Base-by-base conservation (phyloP, 2,797 vertebrate species). In the Synaphobranchus kaupii region DNA sequence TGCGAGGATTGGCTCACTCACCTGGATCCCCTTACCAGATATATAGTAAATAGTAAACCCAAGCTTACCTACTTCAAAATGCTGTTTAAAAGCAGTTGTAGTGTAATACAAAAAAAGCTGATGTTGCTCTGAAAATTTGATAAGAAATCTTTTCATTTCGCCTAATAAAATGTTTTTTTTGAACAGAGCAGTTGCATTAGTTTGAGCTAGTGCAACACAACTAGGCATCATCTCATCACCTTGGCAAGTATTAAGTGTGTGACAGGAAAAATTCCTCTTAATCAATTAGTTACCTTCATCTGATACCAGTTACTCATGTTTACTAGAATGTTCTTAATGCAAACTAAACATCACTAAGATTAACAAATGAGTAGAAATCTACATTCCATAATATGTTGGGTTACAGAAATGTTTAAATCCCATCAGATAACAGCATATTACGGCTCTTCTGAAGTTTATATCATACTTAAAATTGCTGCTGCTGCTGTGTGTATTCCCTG, bases 381-480 rank as follows among this genome's bases (percentile, higher is more conserved):
- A 91, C 93, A 90, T 90, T 90, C 89, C 90, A 88, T 93, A 93
- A 93, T 93, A 90, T 94, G 92, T 85, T 83, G 88, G 90, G 92
- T 90, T 91, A 90, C 92, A 91, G 92, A 90, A 89, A 89, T 94
- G 88, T 90, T 93, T 94, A 66, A 91, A 92, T 88, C 89, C 89
- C 91, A 88, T 88, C 91, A 88, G 90, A 92, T 91, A 93, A 94
- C 90, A 63, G 12, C 90, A 58, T n/a, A 22, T 91, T 91, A 92
- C 91, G 92, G 94, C 91, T 93, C 91, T 94, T 93, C 92, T 93
- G 20, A 92, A 93, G 93, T 92, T 92, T 93, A 92, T 90, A 93
- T 93, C 93, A 91, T 93, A 91, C 93, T 94, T 93, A 94, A 92
- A 94, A 94, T 92, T 93, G 92, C 91, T 86, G 93, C 92, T 93